Conservation (phyloP, 1,140 invertebrate genomes). For the Zaprionus lachaisei region DNA sequence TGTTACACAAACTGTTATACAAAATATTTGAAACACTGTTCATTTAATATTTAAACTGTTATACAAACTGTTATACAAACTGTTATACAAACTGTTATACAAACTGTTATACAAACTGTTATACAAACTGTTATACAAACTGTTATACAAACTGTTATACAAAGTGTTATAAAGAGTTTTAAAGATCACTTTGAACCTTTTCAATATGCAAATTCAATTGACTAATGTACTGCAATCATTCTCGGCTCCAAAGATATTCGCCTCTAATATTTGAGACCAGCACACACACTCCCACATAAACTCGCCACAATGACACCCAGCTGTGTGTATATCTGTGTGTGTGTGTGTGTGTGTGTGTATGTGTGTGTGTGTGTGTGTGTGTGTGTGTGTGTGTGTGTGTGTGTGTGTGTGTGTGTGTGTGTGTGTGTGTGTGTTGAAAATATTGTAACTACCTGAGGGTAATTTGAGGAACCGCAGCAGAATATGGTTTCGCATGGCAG, state of each 20-base stretch:
- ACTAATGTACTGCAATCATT: background rate
- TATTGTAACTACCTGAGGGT: slow-evolving; percentile 36
- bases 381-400: background rate
- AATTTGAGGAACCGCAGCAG: slow-evolving; percentile 22
- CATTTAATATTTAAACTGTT: background rate
- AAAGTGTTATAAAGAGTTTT: background rate
- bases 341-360: background rate
- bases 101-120: background rate
- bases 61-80: background rate
- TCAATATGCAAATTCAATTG: background rate
- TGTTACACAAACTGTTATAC: background rate
- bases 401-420: too few species aligned
- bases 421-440: slow-evolving; percentile 16
- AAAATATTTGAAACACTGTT: background rate
- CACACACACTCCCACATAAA: background rate
- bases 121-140: background rate
- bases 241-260: background rate
- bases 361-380: background rate
- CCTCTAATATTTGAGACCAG: background rate
- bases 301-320: background rate
- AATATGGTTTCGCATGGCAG: background rate
- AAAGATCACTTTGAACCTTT: background rate
- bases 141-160: background rate
- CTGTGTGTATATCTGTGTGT: background rate
- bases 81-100: slow-evolving; percentile 2